Evolutionary conservation across 2,113 vertebrate genomes (phyloP).

Genomic region (Alces alces): DNA sequence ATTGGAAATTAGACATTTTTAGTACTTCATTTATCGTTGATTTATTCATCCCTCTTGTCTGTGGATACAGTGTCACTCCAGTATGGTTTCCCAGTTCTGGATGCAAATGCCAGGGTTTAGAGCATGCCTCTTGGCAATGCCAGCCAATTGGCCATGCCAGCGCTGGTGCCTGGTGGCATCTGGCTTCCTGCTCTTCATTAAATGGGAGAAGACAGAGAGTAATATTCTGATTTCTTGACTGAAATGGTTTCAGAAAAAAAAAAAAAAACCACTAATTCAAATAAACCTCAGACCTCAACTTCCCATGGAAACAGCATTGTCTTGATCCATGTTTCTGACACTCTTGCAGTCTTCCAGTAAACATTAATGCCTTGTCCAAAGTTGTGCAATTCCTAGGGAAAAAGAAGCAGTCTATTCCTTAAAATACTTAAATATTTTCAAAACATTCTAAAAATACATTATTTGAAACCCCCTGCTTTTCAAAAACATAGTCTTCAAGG

Average conservation of each 20-base stretch:
- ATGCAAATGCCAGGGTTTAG: slow-evolving; percentile 61
- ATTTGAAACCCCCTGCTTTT: neutral
- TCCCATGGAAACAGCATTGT: neutral
- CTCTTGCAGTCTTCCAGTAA: neutral
- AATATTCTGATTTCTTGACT: slow-evolving; percentile 15
- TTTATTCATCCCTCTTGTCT: slow-evolving; percentile 73
- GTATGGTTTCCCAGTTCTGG: slow-evolving; percentile 68
- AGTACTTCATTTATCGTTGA: slow-evolving; percentile 78
- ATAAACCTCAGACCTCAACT: neutral
- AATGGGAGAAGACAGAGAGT: slow-evolving; percentile 47
- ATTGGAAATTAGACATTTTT: slow-evolving; percentile 78
- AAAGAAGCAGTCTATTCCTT: neutral
- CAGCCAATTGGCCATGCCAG: slow-evolving; percentile 67
- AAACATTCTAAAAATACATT: neutral
- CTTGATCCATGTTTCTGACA: neutral
- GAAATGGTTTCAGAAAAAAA: slow-evolving; percentile 60
- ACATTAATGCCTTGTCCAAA: neutral
- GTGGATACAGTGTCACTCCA: slow-evolving; percentile 69
- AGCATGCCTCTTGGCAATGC: slow-evolving; percentile 65
- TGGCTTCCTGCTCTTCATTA: slow-evolving; percentile 71
- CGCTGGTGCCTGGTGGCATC: slow-evolving; percentile 57
- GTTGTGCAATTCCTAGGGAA: neutral
- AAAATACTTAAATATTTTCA: neutral
- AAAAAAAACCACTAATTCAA: slow-evolving; percentile 40
- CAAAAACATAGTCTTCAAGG: neutral